phyloP scores from a whole-genome alignment of 2,888 invertebrate genomes.

The Tuberolachnus salignus region DNA sequence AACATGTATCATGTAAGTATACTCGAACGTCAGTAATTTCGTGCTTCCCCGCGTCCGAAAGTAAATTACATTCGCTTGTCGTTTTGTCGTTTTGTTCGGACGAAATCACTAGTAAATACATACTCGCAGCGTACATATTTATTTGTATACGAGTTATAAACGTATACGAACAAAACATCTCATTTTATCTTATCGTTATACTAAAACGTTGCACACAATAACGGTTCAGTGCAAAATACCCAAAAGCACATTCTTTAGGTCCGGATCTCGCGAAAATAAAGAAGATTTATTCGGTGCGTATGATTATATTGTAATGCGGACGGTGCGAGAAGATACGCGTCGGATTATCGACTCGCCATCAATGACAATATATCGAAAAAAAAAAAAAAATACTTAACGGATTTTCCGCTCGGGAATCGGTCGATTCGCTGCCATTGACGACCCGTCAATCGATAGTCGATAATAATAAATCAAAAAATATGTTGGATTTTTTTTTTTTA shows the following conservation, averaged over 20 bases:
- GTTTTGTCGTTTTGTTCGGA: not conserved
- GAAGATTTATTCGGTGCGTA: conserved; percentile 11
- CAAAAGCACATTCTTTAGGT: conserved; percentile 26
- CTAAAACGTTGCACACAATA: not conserved
- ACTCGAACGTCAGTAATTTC: not conserved
- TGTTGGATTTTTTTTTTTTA: no score
- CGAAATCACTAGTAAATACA: conserved; percentile 15
- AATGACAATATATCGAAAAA: no score
- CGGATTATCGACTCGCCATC: conserved; percentile 9
- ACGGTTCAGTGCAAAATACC: conserved; percentile 12
- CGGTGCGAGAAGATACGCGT: not conserved
- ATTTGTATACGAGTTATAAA: no score
- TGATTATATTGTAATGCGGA: no score
- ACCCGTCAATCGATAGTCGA: no score
- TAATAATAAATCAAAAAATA: no score
- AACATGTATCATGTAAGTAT: no score
- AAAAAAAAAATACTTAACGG: no score
- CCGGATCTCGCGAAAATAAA: conserved; percentile 28
- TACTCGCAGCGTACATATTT: no score
- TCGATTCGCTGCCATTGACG: no score
- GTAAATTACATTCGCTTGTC: not conserved
- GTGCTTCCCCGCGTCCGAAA: not conserved
- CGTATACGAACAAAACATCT: not conserved
- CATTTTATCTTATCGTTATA: not conserved
- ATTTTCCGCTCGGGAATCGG: no score